Base-by-base conservation (phyloP, 2,113 vertebrate species). In the Zootoca vivipara region DNA sequence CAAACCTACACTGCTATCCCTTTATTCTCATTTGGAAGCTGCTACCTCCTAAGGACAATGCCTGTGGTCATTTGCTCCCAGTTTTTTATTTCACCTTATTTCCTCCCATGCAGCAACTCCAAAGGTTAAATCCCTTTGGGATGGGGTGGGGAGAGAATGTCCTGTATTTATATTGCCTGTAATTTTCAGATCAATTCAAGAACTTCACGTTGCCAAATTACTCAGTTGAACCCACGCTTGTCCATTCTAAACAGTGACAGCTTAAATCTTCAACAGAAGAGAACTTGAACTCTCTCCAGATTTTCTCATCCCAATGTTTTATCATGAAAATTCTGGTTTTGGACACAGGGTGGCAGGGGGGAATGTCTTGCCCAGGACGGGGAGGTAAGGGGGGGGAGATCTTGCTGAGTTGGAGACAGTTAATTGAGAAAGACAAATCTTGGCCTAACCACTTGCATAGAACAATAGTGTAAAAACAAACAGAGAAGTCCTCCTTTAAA, bases 11-110 rank as follows among this genome's bases (percentile, higher is more conserved):
- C 95, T 90, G 87, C 65, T 93, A 56, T 86, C 91, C 92, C 95
- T 96, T 96, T 95, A 96, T 97, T 95, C 93, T 93, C 95, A 95
- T 97, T 96, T 95, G 13, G 15, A 20, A 62, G 93, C 91, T 89
- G 89, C 88, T 94, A 90, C 89, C 92, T 95, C 86, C 91, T 18
- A 73, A 93, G 87, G 33, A 96, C 94, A 96, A 96, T 93, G 86
- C 85, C 91, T 94, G 92, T 93, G 94, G 30, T 94, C 90, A 94
- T 95, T 94, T 79, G 89, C 91, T 56, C 74, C 58, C 92, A 85
- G 33, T 56, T 93, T 92, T 92, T 86, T 92, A 83, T 78, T 75
- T 67, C 35, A 7, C 33, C 92, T 82, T 94, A 89, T 96, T 93
- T 95, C 82, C 89, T 83, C 77, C 86, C 81, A 2, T 87, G 89